phyloP scores from a whole-genome alignment of 2,113 vertebrate species.

The Carassius gibelio region DNA sequence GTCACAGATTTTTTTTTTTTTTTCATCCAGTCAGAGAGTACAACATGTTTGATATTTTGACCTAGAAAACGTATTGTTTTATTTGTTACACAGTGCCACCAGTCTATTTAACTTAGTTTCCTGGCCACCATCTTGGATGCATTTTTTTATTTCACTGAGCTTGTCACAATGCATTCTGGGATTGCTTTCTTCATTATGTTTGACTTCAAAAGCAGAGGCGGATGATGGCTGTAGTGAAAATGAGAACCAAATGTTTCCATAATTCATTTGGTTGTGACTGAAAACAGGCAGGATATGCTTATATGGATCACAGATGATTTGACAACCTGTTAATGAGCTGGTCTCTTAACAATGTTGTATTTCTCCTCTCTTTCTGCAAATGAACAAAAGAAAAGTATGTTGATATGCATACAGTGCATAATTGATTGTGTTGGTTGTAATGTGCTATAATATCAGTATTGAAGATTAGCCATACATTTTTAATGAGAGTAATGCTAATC shows the following conservation, averaged over 20 bases:
- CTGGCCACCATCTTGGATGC: neutral
- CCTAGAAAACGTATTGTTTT: too few species aligned
- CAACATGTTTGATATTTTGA: too few species aligned
- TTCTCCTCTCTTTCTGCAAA: neutral
- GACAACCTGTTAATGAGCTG: slow-evolving; percentile 72
- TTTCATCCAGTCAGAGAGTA: too few species aligned
- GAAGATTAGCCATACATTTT: neutral
- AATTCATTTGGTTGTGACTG: neutral
- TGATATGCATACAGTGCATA: neutral
- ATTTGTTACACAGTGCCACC: too few species aligned
- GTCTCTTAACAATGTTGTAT: slow-evolving; percentile 66
- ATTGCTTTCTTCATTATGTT: neutral
- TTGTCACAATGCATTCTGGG: neutral
- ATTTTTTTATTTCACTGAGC: neutral
- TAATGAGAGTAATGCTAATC: neutral
- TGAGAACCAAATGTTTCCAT: neutral
- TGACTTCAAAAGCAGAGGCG: neutral
- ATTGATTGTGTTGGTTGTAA: neutral
- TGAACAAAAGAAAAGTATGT: neutral
- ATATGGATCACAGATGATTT: neutral
- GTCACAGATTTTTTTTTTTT: too few species aligned
- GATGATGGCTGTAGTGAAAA: neutral
- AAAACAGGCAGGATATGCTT: neutral
- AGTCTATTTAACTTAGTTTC: neutral
- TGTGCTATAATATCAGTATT: slow-evolving; percentile 26